Conservation (phyloP, 2,113 vertebrate genomes). For the Erpornis zantholeuca region DNA sequence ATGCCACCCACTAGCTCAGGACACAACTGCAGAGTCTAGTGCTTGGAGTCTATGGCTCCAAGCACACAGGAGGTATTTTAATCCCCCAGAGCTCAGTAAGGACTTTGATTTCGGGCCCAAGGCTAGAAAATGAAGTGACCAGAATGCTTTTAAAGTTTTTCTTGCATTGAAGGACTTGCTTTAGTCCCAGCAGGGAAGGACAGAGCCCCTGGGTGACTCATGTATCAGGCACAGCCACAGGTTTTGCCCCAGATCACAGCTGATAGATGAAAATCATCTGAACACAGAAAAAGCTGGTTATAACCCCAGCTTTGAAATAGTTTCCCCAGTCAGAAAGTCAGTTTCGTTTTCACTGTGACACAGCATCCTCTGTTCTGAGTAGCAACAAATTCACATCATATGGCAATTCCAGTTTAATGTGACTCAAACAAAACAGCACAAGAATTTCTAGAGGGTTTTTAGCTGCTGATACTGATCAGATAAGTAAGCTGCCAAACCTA, state of each 20-base stretch:
- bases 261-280: background rate
- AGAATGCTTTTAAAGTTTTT: background rate
- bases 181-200: background rate
- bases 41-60: no score
- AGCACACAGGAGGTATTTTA: background rate
- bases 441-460: slow-evolving; percentile 7
- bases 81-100: background rate
- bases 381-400: background rate
- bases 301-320: background rate
- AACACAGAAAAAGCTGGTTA: background rate
- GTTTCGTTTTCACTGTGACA: background rate
- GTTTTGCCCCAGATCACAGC: background rate
- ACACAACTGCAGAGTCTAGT: background rate
- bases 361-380: background rate
- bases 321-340: background rate
- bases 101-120: background rate
- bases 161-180: background rate
- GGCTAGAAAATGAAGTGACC: background rate
- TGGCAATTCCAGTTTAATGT: background rate
- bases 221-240: background rate
- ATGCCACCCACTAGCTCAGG: background rate
- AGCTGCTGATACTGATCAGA: background rate
- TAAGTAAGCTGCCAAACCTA: background rate
- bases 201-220: background rate
- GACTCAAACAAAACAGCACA: background rate